Evolutionary conservation across 2,113 vertebrate genomes (phyloP), one percentile per base, ranked within the genome.

Genomic region (Pachyramphus minor): DNA sequence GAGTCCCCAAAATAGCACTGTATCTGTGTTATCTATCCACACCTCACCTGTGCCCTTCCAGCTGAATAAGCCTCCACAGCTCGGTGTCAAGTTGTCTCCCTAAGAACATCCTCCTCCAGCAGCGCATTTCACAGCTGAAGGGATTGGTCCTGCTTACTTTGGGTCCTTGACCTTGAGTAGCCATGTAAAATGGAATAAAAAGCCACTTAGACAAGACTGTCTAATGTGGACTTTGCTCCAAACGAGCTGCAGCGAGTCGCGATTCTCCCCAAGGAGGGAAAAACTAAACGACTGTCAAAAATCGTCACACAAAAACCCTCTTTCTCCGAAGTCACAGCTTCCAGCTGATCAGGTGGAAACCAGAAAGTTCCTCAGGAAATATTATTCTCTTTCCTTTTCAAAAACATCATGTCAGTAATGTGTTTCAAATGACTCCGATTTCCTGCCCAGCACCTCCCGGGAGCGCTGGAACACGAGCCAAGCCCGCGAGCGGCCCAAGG

Each of bases 171-270:
- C 91, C 93, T 91, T 88, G 83, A 95, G 68, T 59, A 75, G 68
- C 91, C 91, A 20, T 44, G 83, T 88, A 94, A 97, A 94, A 95
- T 66, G 91, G 83, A 93, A 94, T 85, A 89, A 97, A 96, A 87
- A 96, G 86, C 83, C 93, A 83, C 88, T 93, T 55, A 85, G 88
- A 94, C 84, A 90, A 83, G 85, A 87, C 12, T 86, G 78, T 49
- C 82, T 92, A 41, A 93, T 16, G 75, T 8, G 37, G 18, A 77
- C 84, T 45, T 87, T 55, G 76, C 74, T 96, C 62, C 9, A 23
- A 94, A 58, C 14, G 45, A 79, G 91, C 86, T 28, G 35, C 90
- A 88, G 44, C 0, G 11, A 84, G n/a, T 24, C 16, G 28, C 2
- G 35, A 19, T 77, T 73, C 53, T 91, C 95, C 84, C 95, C 62